phyloP scores from a whole-genome alignment of 53 echinoderm and acorn worm genomes.

The Paracentrotus lividus region DNA sequence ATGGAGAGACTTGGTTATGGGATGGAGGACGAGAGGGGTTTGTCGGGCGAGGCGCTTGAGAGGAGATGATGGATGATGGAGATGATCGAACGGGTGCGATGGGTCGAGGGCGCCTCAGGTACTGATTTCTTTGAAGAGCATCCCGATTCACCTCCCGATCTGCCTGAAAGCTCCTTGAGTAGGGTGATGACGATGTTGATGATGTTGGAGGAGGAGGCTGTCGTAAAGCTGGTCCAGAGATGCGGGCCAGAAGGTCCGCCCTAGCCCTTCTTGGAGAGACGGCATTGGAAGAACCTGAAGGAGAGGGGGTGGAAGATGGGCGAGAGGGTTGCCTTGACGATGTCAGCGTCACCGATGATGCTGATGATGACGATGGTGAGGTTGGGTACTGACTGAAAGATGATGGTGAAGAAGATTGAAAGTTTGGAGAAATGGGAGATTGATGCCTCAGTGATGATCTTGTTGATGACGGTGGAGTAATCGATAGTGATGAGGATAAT shows the following conservation, averaged over 20 bases:
- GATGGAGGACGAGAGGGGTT: not conserved
- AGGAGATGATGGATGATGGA: not conserved
- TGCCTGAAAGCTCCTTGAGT: conserved; percentile 36
- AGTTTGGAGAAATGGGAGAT: not conserved
- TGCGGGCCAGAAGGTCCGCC: conserved; percentile 27
- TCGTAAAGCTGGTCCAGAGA: not conserved
- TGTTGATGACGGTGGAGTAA: conserved; percentile 50
- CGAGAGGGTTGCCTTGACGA: not conserved
- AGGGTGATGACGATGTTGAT: not conserved
- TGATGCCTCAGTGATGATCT: conserved; percentile 8
- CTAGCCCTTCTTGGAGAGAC: conserved; percentile 30
- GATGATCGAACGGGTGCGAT: not conserved
- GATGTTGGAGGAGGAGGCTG: not conserved
- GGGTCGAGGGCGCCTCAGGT: conserved; percentile 10
- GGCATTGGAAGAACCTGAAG: conserved; percentile 37
- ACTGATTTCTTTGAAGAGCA: not conserved
- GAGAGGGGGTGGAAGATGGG: conserved; percentile 34
- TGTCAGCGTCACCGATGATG: conserved; percentile 20
- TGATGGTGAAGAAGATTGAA: conserved; percentile 11
- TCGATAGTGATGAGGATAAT: conserved; percentile 47
- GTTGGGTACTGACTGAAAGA: not conserved
- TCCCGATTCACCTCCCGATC: not conserved
- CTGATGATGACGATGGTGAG: conserved; percentile 10
- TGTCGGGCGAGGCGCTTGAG: not conserved
- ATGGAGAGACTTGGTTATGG: not conserved